A percentile compares a stretch with the other conserved stretches of the same genome.
phyloP scores from a whole-genome alignment of 2,888 invertebrate genomes.

The Scrobipalpa costella region DNA sequence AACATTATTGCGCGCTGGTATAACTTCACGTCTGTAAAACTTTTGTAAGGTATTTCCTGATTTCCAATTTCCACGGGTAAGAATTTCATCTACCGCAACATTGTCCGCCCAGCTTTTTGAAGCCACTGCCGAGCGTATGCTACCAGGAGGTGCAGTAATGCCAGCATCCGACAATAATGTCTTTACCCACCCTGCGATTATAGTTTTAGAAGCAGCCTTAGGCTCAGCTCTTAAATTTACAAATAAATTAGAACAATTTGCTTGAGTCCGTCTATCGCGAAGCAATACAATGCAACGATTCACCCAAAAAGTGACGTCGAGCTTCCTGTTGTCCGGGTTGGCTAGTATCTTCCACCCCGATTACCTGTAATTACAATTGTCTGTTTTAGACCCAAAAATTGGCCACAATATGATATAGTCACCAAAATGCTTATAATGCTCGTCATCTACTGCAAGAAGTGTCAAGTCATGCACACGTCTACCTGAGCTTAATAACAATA shows the following conservation, averaged over 20 bases:
- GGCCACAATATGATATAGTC: conserved; percentile 23
- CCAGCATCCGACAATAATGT: conserved; percentile 25
- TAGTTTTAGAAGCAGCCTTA: conserved; percentile 31
- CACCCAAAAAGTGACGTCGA: conserved; percentile 30
- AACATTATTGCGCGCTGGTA: background rate
- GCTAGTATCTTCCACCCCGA: conserved; percentile 29
- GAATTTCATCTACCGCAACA: conserved; percentile 30
- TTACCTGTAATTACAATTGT: conserved; percentile 25
- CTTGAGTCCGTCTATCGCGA: background rate
- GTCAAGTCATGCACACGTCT: conserved; percentile 32
- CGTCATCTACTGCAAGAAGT: conserved; percentile 1
- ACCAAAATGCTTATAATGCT: background rate
- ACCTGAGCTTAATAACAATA: conserved; percentile 30
- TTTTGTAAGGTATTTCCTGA: conserved; percentile 29
- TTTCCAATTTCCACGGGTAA: too few relatives aligned
- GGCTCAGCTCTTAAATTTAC: conserved; percentile 25
- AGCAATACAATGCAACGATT: conserved; percentile 2
- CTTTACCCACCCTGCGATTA: conserved; percentile 34
- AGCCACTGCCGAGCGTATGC: too few relatives aligned
- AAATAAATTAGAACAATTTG: conserved; percentile 26
- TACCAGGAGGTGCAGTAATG: conserved; percentile 29
- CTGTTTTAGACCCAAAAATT: conserved; percentile 33
- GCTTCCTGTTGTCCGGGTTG: conserved; percentile 2
- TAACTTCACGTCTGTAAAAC: conserved; percentile 30
- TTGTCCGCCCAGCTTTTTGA: conserved; percentile 31